Evolutionary conservation across 2,113 vertebrate species (phyloP).

Genomic region (Lasiurus borealis): DNA sequence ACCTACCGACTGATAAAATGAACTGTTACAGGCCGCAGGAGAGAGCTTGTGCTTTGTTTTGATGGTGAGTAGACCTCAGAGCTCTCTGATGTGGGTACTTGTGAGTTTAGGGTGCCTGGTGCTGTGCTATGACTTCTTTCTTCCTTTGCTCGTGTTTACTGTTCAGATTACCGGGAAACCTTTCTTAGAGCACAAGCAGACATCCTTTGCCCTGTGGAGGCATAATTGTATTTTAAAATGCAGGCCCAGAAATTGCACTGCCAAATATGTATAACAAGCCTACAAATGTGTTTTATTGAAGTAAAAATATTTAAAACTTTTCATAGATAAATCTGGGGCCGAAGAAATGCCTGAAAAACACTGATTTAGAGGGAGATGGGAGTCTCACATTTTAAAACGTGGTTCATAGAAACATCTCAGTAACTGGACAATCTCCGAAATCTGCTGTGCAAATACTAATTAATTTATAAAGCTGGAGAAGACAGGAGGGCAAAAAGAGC

Average conservation of each 20-base stretch:
- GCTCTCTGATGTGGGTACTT: neutral
- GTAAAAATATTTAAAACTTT: neutral
- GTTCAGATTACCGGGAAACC: neutral
- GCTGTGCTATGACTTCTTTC: neutral
- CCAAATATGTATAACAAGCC: neutral
- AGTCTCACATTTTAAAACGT: neutral
- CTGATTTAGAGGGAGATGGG: neutral
- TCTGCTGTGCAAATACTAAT: neutral
- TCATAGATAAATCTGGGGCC: neutral
- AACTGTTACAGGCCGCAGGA: neutral
- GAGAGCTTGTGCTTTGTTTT: neutral
- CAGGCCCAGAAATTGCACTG: neutral
- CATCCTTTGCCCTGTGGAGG: neutral
- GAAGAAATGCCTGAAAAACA: neutral
- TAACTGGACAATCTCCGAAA: neutral
- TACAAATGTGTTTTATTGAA: neutral
- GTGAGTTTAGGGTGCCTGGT: neutral
- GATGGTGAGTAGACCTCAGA: neutral
- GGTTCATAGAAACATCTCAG: neutral
- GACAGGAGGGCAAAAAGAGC: neutral
- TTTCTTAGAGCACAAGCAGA: neutral
- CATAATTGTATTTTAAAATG: neutral
- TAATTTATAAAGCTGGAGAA: neutral
- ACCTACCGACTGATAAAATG: neutral
- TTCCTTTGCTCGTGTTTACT: neutral